A percentile compares a stretch with the other conserved stretches of the same genome.
Evolutionary conservation across 1,140 invertebrate genomes (phyloP).

Genomic region (Megalonaias nervosa): DNA sequence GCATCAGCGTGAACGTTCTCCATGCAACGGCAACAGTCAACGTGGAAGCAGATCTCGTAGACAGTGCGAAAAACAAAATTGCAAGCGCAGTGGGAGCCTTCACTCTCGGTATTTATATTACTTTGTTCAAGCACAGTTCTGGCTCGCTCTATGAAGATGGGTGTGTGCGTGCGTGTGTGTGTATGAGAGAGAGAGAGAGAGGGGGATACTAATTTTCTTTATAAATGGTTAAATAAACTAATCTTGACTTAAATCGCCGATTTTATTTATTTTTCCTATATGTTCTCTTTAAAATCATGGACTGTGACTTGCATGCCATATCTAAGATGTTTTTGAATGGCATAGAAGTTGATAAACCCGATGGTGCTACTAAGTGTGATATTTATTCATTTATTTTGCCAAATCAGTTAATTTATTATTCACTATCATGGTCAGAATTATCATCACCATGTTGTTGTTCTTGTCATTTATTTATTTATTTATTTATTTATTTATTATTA

Average conservation of each 20-base stretch:
- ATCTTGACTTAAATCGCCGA: neutral
- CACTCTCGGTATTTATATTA: conserved; percentile 32
- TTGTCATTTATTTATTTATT: no score
- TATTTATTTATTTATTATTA: no score
- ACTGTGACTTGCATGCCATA: neutral
- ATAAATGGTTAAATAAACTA: neutral
- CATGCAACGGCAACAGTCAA: conserved; percentile 43
- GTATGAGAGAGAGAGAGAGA: neutral
- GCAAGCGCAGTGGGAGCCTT: conserved; percentile 26
- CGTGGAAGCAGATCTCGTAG: conserved; percentile 39
- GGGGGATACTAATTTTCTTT: neutral
- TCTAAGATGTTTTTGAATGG: neutral
- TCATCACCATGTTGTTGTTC: neutral
- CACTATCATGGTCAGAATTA: neutral
- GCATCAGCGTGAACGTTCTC: conserved; percentile 60
- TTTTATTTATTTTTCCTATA: neutral
- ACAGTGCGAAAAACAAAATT: conserved; percentile 13
- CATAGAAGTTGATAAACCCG: neutral
- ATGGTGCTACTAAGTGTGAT: neutral
- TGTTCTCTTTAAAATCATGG: neutral
- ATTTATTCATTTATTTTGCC: neutral
- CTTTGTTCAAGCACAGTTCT: neutral
- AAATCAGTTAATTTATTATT: neutral
- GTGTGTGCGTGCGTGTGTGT: neutral
- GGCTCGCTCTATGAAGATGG: neutral